Base-by-base conservation (phyloP, 2,797 vertebrate species). In the Leuciscus waleckii region DNA sequence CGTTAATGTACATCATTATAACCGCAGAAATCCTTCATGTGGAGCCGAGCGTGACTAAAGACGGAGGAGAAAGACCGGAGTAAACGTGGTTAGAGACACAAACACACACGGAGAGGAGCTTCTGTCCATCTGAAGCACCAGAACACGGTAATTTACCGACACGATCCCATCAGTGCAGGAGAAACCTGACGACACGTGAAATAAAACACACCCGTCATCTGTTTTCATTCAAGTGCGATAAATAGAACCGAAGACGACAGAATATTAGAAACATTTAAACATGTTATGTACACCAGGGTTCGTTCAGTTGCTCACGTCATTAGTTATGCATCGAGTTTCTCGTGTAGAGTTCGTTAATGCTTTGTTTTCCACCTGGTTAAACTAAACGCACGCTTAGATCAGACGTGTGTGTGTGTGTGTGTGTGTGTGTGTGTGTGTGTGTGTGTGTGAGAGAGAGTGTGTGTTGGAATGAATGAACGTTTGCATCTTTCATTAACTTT, bases 211-310 rank as follows among this genome's bases (percentile, higher is more conserved):
- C 85, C 87, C 67, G 87, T 17, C 81, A 90, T 78, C 89, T 41
- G 79, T 89, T 90, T 88, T 92, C 17, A 90, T 92, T 79, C 73
- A 85, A 90, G 87, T 86, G 91, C 89, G 87, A 93, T 93, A 93
- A 93, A 93, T 88, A 92, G 89, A 91, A 92, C 89, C 94, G 88
- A 91, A 91, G 92, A 89, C 89, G 54, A 78, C 78, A 1, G 32
- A 49, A 79, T 79, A 90, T 90, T 89, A 92, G 90, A 94, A 90
- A 90, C 90, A 93, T 87, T 83, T 79, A 90, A 88, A 94, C 90
- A 88, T 81, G 88, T 93, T 94, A 94, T 93, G 89, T 92, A 94
- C 93, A 94, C 88, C 89, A 85, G 90, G 87, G 70, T 69, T 81
- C 77, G 26, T 84, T 87, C 88, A 89, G 91, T 91, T 92, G 89